Base-by-base conservation (phyloP, 2,113 vertebrate species). In the Bambusicola thoracicus region DNA sequence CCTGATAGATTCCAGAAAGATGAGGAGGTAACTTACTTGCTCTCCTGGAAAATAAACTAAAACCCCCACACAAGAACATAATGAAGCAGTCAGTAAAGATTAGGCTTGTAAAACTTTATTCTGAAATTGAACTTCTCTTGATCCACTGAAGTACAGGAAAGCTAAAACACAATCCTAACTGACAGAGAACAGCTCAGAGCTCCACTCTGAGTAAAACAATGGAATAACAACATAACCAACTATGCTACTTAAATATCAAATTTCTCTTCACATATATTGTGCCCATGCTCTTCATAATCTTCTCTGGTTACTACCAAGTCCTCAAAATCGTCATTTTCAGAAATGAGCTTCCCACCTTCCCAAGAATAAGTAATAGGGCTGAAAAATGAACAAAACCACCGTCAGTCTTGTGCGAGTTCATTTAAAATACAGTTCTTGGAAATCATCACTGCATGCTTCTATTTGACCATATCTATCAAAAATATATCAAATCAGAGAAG, bases 281-380 rank as follows among this genome's bases (percentile, higher is more conserved):
- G 99, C 91, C 99, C 99, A 51, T 99, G 99, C 97, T 99, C 99
- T 95, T 99, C 99, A 93, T 99, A 99, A 92, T 99, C 99, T 40
- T 99, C 99, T 95, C 99, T 98, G 10, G 98, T 99, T 92, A 99
- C 99, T 87, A 99, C 98, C 98, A 99, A 98, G 94, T 99, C 99
- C 76, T 99, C 99, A 94, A 99, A 99, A 95, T 99, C 99, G 2
- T 99, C 98, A 43, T 98, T 98, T 96, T 99, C 98, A 38, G 99
- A 98, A 96, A 99, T 98, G 72, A 99, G 97, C 89, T 99, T 99
- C 81, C 99, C 99, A 89, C 99, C 99, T 98, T 99, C 99, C 99
- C 99, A 99, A 22, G 99, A 93, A 25, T 99, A 99, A 65, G 98
- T 98, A 95, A 99, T 98, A 11, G 99, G 99, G 93, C 99, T 99